Percentiles rank a stretch among this genome's conserved stretches.
These are phyloP conservation scores for Paralichthys olivaceus DNA, from an alignment of 2,113 vertebrate genomes.

Conservation along the genomic window DNA sequence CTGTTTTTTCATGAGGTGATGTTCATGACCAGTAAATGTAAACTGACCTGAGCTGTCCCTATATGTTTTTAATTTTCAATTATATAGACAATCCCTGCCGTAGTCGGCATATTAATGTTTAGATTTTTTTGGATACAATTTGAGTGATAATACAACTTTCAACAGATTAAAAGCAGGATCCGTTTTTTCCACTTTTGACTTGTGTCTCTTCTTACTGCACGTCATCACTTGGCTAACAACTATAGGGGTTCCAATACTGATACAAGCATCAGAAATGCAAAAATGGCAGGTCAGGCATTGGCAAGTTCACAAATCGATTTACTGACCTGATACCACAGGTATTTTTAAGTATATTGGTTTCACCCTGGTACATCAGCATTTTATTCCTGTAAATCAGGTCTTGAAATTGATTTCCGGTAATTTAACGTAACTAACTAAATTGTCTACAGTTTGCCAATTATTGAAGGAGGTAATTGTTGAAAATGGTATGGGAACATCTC, in stretches of 20 bases:
- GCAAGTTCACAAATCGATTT: no score
- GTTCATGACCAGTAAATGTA: slow-evolving; percentile 28
- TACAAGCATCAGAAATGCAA: no score
- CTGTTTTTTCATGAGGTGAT: slow-evolving; percentile 31
- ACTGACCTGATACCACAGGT: no score
- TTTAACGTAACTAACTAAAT: no score
- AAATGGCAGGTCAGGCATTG: no score
- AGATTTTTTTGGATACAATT: slow-evolving; percentile 44
- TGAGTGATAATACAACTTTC: slow-evolving; percentile 26
- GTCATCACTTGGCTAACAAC: neutral
- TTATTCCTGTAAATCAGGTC: no score
- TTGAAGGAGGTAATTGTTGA: no score
- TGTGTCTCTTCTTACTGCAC: slow-evolving; percentile 14
- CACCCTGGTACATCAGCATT: no score
- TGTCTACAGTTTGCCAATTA: no score
- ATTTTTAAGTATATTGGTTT: no score
- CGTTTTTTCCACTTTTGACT: slow-evolving; percentile 53
- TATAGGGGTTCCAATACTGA: neutral
- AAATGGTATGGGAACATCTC: no score
- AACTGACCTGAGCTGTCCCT: slow-evolving; percentile 6
- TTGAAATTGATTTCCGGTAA: no score
- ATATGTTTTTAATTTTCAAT: slow-evolving; percentile 47
- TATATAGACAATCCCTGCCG: slow-evolving; percentile 19
- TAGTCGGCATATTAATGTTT: slow-evolving; percentile 45
- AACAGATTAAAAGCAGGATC: slow-evolving; percentile 63